Percentiles rank a stretch among this genome's conserved stretches.
These are phyloP conservation scores for Molossus molossus DNA, from an alignment of 2,797 vertebrate genomes.

Conservation along the genomic window DNA sequence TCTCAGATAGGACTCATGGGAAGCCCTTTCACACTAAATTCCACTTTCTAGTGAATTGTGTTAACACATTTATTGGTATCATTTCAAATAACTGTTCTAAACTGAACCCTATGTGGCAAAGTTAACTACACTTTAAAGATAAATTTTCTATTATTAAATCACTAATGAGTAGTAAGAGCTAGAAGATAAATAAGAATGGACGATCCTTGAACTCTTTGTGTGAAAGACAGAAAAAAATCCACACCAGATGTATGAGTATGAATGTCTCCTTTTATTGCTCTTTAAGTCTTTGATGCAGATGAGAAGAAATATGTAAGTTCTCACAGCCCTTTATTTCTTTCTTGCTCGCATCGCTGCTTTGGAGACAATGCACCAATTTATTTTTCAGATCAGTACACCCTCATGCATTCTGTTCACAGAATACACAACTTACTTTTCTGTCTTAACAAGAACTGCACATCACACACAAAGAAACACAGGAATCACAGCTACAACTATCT, in stretches of 20 bases:
- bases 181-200: background rate
- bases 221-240: background rate
- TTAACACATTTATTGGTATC: background rate
- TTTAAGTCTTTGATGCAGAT: constrained; percentile 61
- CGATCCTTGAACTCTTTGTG: background rate
- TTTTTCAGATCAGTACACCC: constrained; percentile 81
- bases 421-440: constrained; percentile 58
- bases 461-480: constrained; percentile 61
- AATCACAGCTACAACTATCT: background rate
- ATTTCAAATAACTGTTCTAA: constrained; percentile 6
- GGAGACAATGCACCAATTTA: constrained; percentile 76
- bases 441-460: constrained; percentile 68
- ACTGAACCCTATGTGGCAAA: background rate
- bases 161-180: background rate
- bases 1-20: background rate
- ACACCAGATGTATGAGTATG: background rate
- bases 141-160: background rate
- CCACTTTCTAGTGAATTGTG: background rate
- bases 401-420: constrained; percentile 72
- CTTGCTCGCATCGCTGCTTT: constrained; percentile 56
- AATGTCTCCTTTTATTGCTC: constrained; percentile 56
- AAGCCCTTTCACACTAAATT: background rate
- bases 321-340: constrained; percentile 66
- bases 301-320: constrained; percentile 49
- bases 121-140: background rate